These are phyloP conservation scores for Peromyscus eremicus DNA, from an alignment of 2,797 vertebrate species.

Conservation along the genomic window DNA sequence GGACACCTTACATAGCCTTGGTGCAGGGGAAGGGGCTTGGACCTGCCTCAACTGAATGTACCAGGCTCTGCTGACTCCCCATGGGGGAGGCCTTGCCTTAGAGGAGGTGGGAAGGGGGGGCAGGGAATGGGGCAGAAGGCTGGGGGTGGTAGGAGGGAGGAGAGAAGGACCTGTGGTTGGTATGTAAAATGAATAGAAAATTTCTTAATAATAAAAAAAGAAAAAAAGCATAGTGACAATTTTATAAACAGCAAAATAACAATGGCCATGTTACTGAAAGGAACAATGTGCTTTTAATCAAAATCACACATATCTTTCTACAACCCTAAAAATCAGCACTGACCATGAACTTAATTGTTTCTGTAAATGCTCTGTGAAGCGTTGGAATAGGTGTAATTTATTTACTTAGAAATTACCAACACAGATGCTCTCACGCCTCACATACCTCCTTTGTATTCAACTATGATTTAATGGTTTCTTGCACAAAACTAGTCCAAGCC, in stretches of 20 bases:
- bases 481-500: slow-evolving; percentile 76
- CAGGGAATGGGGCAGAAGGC: too few species aligned
- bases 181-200: too few species aligned
- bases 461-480: slow-evolving; percentile 83
- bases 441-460: slow-evolving; percentile 73
- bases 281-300: slow-evolving; percentile 53
- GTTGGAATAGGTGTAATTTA: slow-evolving; percentile 80
- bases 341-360: slow-evolving; percentile 64
- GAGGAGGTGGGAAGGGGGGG: too few species aligned
- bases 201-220: too few species aligned
- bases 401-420: slow-evolving; percentile 82
- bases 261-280: slow-evolving; percentile 22
- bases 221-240: not conserved
- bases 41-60: too few species aligned
- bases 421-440: slow-evolving; percentile 70
- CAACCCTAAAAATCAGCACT: slow-evolving; percentile 53
- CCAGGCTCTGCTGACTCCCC: too few species aligned
- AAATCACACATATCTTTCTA: slow-evolving; percentile 40
- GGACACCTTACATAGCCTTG: too few species aligned
- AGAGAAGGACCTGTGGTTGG: too few species aligned
- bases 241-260: slow-evolving; percentile 39
- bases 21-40: too few species aligned
- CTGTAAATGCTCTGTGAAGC: slow-evolving; percentile 72
- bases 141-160: too few species aligned
- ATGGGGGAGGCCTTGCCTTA: too few species aligned